Percentiles rank a stretch among this genome's conserved stretches.
phyloP scores from a whole-genome alignment of 2,888 invertebrate genomes.

The Chydorus sphaericus region DNA sequence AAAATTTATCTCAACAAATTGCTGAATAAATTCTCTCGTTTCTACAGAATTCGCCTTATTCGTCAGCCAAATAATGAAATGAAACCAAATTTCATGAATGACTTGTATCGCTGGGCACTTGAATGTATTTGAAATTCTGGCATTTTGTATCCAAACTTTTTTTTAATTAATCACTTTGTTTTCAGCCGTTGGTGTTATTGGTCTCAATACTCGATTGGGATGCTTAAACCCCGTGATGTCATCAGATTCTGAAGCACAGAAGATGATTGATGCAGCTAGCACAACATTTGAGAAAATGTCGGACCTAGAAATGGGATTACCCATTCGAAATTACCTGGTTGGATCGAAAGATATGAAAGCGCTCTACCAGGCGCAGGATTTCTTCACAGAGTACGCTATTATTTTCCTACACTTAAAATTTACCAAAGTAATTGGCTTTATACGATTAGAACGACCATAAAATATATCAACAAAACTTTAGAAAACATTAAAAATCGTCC shows the following conservation, averaged over 20 bases:
- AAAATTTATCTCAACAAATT: too few relatives aligned
- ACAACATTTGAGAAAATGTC: constrained; percentile 68
- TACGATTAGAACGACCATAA: constrained; percentile 58
- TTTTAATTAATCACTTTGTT: not conserved
- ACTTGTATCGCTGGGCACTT: constrained; percentile 81
- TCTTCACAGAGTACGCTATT: constrained; percentile 53
- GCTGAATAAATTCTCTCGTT: too few relatives aligned
- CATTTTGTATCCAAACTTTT: not conserved
- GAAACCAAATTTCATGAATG: constrained; percentile 68
- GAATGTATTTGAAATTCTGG: constrained; percentile 59
- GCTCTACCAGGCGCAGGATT: constrained; percentile 74
- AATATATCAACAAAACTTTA: constrained; percentile 62
- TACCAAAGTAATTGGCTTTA: too few relatives aligned
- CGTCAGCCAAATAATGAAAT: constrained; percentile 48
- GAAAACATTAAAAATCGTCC: constrained; percentile 42
- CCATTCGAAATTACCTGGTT: constrained; percentile 65
- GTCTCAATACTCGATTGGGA: constrained; percentile 70
- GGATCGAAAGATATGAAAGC: constrained; percentile 61
- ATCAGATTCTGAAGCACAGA: constrained; percentile 62
- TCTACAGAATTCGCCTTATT: constrained; percentile 38
- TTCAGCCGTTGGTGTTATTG: constrained; percentile 69
- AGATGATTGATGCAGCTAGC: constrained; percentile 72
- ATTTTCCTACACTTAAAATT: too few relatives aligned
- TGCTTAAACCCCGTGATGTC: constrained; percentile 53
- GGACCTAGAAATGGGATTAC: constrained; percentile 63